Evolutionary conservation across 1,140 invertebrate genomes (phyloP).

Genomic region (Euura saliciscinereae): DNA sequence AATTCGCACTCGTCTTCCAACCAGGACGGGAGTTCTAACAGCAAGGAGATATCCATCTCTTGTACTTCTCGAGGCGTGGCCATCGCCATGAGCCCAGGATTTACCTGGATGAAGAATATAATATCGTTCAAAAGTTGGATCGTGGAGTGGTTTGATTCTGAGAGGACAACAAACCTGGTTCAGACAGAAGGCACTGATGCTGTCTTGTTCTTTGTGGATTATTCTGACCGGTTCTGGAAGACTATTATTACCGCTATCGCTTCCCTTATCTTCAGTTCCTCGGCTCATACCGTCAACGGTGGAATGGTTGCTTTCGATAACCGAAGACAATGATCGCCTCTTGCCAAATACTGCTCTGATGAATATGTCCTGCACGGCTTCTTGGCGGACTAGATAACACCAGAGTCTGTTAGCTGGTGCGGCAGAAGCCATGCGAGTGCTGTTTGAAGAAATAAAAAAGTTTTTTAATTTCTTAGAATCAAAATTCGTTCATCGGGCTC

Average conservation of each 20-base stretch:
- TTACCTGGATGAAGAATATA: conserved; percentile 65
- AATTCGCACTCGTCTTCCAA: conserved; percentile 95
- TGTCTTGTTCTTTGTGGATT: conserved; percentile 99
- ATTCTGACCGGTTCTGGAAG: conserved; percentile 87
- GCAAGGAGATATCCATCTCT: conserved; percentile 93
- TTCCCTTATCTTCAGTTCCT: conserved; percentile 55
- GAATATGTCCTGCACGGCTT: conserved; percentile 93
- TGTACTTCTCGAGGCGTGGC: conserved; percentile 96
- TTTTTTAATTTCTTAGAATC: background rate
- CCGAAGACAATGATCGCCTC: conserved; percentile 59
- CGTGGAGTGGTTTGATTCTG: background rate
- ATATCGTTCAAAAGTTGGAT: background rate
- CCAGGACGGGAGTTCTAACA: conserved; percentile 89
- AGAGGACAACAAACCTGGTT: conserved; percentile 74
- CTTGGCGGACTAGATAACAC: conserved; percentile 92
- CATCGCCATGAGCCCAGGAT: conserved; percentile 82
- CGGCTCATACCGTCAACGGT: conserved; percentile 46
- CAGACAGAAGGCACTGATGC: conserved; percentile 95
- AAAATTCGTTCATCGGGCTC: background rate
- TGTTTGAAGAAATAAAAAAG: conserved; percentile 37
- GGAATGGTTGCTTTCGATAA: conserved; percentile 55
- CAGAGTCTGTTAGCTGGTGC: conserved; percentile 88
- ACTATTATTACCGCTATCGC: conserved; percentile 58
- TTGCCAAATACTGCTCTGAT: conserved; percentile 94
- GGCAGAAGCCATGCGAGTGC: conserved; percentile 73